phyloP scores from a whole-genome alignment of 2,888 invertebrate genomes.

The Phoenoteleia sp. region DNA sequence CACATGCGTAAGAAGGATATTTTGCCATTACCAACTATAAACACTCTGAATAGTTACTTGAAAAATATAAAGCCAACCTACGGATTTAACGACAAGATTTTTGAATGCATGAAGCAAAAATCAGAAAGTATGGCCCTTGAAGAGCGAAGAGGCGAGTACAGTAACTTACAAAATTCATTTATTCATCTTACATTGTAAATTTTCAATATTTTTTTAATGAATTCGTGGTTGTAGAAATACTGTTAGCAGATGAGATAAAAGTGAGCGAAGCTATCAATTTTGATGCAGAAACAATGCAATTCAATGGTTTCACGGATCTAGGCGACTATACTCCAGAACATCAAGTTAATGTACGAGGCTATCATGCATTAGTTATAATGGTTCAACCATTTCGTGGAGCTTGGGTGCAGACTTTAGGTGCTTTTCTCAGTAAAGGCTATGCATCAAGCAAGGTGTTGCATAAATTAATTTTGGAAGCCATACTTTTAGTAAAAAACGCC shows the following conservation, averaged over 20 bases:
- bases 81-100: conserved; percentile 20
- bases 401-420: conserved; percentile 27
- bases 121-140: neutral
- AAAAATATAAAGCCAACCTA: conserved; percentile 16
- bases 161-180: too few species aligned
- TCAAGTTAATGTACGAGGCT: conserved; percentile 68
- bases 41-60: conserved; percentile 12
- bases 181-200: neutral
- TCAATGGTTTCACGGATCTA: conserved; percentile 73
- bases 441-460: conserved; percentile 74
- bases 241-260: conserved; percentile 76
- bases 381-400: conserved; percentile 73
- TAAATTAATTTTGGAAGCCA: conserved; percentile 74
- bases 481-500: conserved; percentile 74
- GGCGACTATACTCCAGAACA: conserved; percentile 75
- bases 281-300: conserved; percentile 60
- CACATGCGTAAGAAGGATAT: conserved; percentile 4
- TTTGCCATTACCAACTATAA: conserved; percentile 11
- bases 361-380: conserved; percentile 78
- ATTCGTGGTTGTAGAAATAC: neutral
- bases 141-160: conserved; percentile 6
- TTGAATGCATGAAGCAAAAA: conserved; percentile 25
- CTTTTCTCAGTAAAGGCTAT: conserved; percentile 76
- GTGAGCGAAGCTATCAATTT: conserved; percentile 70
- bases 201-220: neutral